Percentiles rank a stretch among this genome's conserved stretches.
Evolutionary conservation across 2,888 invertebrate species (phyloP).

Genomic region (Carpatolechia fugitivella): DNA sequence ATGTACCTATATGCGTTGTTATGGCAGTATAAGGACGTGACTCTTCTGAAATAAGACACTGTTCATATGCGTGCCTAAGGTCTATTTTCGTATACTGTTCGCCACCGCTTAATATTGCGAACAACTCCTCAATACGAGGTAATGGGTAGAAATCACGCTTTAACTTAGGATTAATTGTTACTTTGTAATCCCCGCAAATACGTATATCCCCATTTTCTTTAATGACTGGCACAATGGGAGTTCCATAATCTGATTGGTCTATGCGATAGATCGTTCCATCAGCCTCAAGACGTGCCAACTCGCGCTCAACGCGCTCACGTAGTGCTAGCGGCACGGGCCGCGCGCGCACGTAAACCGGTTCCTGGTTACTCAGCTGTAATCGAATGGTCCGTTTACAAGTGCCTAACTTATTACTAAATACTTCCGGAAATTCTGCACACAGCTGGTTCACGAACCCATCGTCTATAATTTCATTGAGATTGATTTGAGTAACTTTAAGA

Average conservation of each 20-base stretch:
- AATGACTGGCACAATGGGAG: conserved; percentile 32
- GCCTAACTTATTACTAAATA: conserved; percentile 15
- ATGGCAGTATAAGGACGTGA: conserved; percentile 25
- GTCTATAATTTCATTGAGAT: conserved; percentile 3
- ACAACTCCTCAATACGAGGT: conserved; percentile 30
- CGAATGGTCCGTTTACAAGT: conserved; percentile 11
- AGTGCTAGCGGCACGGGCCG: conserved; percentile 16
- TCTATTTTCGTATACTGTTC: conserved; percentile 31
- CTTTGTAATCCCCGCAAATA: conserved; percentile 26
- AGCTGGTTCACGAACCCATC: conserved; percentile 11
- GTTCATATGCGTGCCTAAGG: conserved; percentile 27
- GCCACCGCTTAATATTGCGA: conserved; percentile 26
- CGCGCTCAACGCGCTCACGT: conserved; percentile 12
- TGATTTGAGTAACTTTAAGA: conserved; percentile 8
- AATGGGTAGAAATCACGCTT: conserved; percentile 19
- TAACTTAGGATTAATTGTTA: conserved; percentile 24
- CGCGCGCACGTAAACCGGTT: conserved; percentile 17
- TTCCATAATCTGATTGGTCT: conserved; percentile 22
- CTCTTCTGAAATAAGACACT: conserved; percentile 20
- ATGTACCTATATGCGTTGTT: too few species aligned
- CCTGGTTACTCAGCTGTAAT: conserved; percentile 12
- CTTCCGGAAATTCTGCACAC: conserved; percentile 16
- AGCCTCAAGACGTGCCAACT: conserved; percentile 20
- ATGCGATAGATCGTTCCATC: conserved; percentile 19
- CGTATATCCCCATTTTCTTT: conserved; percentile 18